Conservation (phyloP, 2,888 invertebrate species). For the Ophraella communa region DNA sequence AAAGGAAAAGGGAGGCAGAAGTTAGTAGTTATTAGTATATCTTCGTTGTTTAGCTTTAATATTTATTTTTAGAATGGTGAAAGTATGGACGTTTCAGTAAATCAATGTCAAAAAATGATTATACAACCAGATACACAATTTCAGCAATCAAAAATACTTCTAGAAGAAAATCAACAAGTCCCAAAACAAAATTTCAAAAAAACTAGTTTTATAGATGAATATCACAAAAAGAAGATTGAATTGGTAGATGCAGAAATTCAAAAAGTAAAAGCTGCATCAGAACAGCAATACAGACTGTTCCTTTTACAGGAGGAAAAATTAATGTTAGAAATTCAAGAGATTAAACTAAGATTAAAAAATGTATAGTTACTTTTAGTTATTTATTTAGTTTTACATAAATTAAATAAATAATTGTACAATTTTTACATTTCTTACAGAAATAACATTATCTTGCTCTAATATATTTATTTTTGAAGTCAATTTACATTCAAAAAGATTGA, state of each 20-base stretch:
- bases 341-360: conserved; percentile 18
- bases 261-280: conserved; percentile 21
- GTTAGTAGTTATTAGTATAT: not conserved
- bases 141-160: not conserved
- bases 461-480: no score
- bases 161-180: not conserved
- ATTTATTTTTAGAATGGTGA: conserved; percentile 15
- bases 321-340: conserved; percentile 27
- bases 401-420: not conserved
- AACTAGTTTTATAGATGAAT: conserved; percentile 15
- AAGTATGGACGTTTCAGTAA: conserved; percentile 1
- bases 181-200: conserved; percentile 1
- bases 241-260: conserved; percentile 24
- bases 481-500: no score
- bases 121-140: not conserved
- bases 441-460: no score
- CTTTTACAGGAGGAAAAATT: conserved; percentile 27
- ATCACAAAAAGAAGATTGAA: conserved; percentile 18
- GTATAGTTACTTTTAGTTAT: not conserved
- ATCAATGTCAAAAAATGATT: conserved; percentile 5
- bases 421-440: not conserved
- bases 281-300: conserved; percentile 25
- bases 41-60: not conserved
- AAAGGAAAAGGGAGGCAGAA: conserved; percentile 10
- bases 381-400: not conserved